Base-by-base conservation (phyloP, 2,888 invertebrate genomes). In the Eupithecia abbreviata region DNA sequence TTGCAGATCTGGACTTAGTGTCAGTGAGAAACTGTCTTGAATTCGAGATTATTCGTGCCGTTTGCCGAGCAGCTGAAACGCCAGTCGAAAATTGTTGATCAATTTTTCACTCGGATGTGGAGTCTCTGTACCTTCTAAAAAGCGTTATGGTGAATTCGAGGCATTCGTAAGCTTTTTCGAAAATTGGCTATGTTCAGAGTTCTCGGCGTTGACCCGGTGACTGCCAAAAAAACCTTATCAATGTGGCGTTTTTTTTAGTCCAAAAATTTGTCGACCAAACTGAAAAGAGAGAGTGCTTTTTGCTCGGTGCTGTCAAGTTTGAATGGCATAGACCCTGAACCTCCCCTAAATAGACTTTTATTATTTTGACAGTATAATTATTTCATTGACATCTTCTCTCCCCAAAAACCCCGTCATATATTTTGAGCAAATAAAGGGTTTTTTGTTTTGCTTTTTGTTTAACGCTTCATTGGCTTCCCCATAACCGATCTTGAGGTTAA, bases 1-100 rank as follows among this genome's bases (percentile, higher is more conserved):
- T 78, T 76, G 74, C 84, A 82, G 83, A 83, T 85, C 82, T 82
- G 84, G 85, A 82, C 82, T 83, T 82, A 84, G 81, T 85, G 86
- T 86, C 85, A 87, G 80, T 83, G 83, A 80, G 83, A 74, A 74
- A 78, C 65, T 73, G 75, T 78, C 75, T 73, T 43, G 78, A 65
- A 78, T 76, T 74, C 13, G 65, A 71, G 66, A 76, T 74, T 74
- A 76, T 74, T 78, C 72, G 42, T 68, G 30, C 43, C 18, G 69
- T 67, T 72, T 75, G 66, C 62, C 10, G 2, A 72, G 45, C 30
- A 62, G 30, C 62, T 62, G 30, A 62, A 30, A 15, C 15, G 30
- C 18, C 18, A 62, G 30, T 62, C 30, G 18, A 58, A 18, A n/a
- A 12, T 45, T 68, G 10, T n/a, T 4, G n/a, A 47, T 10, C 43